Evolutionary conservation across 2,888 invertebrate species (phyloP).

Genomic region (Lucinisca nassula): DNA sequence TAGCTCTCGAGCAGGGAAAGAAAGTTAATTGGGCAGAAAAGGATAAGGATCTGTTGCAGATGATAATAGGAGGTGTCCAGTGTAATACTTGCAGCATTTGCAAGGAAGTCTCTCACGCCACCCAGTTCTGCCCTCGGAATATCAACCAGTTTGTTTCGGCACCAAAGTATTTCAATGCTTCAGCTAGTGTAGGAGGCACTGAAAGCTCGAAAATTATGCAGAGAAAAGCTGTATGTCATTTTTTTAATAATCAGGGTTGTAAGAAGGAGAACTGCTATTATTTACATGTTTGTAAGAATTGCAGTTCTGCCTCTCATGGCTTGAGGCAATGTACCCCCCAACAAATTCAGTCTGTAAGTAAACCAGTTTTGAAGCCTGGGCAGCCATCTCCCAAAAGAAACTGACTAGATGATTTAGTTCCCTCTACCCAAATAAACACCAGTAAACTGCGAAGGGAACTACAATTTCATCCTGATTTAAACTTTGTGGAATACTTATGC

Average conservation of each 20-base stretch:
- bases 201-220: background rate
- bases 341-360: background rate
- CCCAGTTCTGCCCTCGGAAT: background rate
- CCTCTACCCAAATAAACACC: background rate
- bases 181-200: background rate
- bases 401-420: background rate
- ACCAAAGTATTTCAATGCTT: background rate
- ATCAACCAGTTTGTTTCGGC: background rate
- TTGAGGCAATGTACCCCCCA: background rate
- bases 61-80: background rate
- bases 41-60: background rate
- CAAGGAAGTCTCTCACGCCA: background rate
- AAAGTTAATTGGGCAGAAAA: background rate
- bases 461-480: background rate
- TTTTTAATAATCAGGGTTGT: background rate
- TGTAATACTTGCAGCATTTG: background rate
- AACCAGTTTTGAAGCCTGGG: background rate
- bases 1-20: background rate
- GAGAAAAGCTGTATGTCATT: background rate
- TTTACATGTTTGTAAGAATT: conserved; percentile 1
- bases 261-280: background rate
- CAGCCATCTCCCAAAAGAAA: background rate
- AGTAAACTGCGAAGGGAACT: background rate
- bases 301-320: background rate
- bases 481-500: background rate